Evolutionary conservation across 2,797 vertebrate genomes (phyloP), one percentile per base, ranked within the genome.

Genomic region (Pseudomugil tenellus): DNA sequence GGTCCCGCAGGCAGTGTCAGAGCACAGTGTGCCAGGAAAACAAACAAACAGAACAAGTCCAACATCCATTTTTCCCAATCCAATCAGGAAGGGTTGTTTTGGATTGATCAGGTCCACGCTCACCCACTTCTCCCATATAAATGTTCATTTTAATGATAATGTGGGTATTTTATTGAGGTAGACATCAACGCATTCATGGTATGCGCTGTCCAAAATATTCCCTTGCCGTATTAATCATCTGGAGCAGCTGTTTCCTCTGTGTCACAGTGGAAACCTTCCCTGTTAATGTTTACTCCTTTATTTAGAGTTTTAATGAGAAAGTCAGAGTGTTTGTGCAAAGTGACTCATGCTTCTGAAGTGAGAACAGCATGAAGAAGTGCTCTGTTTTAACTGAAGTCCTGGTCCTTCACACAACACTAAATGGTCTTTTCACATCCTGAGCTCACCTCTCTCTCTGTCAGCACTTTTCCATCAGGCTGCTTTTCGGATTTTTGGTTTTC

Each of bases 401-500:
- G 32, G 29, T 31, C 17, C 19, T 43, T 49, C 55, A 49, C 41
- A 60, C 75, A 87, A 68, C 65, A 55, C 62, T 72, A 31, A n/a
- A 29, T 43, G 25, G 39, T 66, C 68, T 29, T 55, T 32, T 41
- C 43, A 70, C 46, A 64, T 56, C 37, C 58, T 35, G 57, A 26
- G 46, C 49, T 66, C 25, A 34, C 56, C 28, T 64, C 62, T 73
- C 64, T 62, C 71, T 37, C 17, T 48, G 76, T 60, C 56, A 63
- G 52, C 43, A 12, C 28, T 62, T 70, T 12, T 7, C 81, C 77
- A 76, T 80, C 72, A 71, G 37, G 21, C 67, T 19, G 53, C 61
- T 82, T 89, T 81, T 78, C 77, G n/a, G 67, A 74, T 77, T 77
- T 79, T 6, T 66, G 58, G 84, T 72, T 48, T 35, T 35, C 53